phyloP scores from a whole-genome alignment of 2,113 vertebrate species.

The Pterophyllum scalare region DNA sequence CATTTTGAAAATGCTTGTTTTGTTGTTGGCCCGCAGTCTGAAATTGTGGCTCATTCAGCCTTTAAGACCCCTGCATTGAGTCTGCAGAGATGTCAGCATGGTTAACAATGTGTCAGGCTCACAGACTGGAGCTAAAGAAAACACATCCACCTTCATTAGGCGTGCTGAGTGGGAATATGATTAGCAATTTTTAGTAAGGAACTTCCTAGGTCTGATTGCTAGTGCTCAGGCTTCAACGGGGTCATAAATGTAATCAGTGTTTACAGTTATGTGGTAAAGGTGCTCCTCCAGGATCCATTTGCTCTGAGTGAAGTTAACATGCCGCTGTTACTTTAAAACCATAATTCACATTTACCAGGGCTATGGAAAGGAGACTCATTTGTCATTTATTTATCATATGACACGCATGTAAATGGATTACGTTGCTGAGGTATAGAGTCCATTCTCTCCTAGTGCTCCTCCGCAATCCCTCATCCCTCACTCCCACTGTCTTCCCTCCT shows the following conservation, averaged over 20 bases:
- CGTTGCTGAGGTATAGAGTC: conserved; percentile 58
- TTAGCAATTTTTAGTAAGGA: conserved; percentile 32
- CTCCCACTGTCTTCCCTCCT: conserved; percentile 55
- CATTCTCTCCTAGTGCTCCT: conserved; percentile 46
- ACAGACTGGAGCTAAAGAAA: conserved; percentile 29
- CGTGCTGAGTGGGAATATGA: conserved; percentile 21
- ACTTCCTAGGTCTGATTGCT: conserved; percentile 31
- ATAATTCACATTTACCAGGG: conserved; percentile 56
- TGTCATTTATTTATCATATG: conserved; percentile 72
- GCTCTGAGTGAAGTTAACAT: conserved; percentile 55
- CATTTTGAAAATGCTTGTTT: conserved; percentile 65
- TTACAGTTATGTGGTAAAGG: conserved; percentile 63
- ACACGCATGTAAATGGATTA: conserved; percentile 73
- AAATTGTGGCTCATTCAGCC: conserved; percentile 20
- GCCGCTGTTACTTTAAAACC: conserved; percentile 43
- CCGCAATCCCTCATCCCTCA: conserved; percentile 39
- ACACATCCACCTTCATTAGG: conserved; percentile 55
- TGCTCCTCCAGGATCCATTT: conserved; percentile 68
- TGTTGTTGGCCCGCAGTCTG: conserved; percentile 26
- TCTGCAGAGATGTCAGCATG: conserved; percentile 38
- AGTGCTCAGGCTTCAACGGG: conserved; percentile 26
- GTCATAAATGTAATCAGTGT: conserved; percentile 67
- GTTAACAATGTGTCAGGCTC: conserved; percentile 44
- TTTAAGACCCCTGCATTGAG: conserved; percentile 30
- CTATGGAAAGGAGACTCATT: conserved; percentile 43